phyloP scores from a whole-genome alignment of 2,888 invertebrate species.

The Caenorhabditis sp. region DNA sequence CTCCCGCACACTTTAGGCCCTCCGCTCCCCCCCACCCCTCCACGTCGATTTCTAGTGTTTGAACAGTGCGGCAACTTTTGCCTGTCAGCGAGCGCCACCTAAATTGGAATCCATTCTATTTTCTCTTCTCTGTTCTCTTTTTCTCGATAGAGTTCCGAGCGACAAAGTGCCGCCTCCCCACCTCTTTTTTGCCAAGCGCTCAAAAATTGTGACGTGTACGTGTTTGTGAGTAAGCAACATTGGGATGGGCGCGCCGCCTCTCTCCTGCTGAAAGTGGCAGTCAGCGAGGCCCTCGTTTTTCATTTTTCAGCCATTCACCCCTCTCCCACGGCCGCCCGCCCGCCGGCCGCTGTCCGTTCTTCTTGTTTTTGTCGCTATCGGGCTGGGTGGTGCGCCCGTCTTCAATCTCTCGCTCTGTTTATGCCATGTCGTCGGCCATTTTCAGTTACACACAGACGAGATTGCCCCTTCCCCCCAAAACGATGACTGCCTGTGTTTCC shows the following conservation, averaged over 20 bases:
- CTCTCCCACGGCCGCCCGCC: not conserved
- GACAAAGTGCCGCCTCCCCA: not conserved
- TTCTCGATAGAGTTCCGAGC: too few species aligned
- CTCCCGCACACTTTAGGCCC: constrained; percentile 43
- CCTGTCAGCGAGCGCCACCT: constrained; percentile 20
- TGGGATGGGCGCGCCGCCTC: constrained; percentile 19
- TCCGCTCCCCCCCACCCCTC: constrained; percentile 5
- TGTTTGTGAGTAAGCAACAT: constrained; percentile 19
- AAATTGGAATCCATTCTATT: constrained; percentile 41
- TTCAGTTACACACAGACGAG: constrained; percentile 40
- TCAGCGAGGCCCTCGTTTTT: constrained; percentile 9
- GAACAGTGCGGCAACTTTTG: constrained; percentile 47
- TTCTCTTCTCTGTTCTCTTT: constrained; percentile 2
- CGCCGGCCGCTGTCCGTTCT: constrained; percentile 12
- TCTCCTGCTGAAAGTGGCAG: constrained; percentile 34
- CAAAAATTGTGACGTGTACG: constrained; percentile 31
- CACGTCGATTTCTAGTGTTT: constrained; percentile 39
- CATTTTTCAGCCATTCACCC: constrained; percentile 21
- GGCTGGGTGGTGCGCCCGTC: constrained; percentile 1
- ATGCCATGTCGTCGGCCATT: constrained; percentile 22
- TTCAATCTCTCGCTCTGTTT: constrained; percentile 30
- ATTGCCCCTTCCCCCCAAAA: too few species aligned
- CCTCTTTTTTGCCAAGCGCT: not conserved
- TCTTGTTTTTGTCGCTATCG: constrained; percentile 12
- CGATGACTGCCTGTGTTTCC: constrained; percentile 23